phyloP scores from a whole-genome alignment of 2,113 vertebrate genomes.

The Cyphomyrus plagiostoma region DNA sequence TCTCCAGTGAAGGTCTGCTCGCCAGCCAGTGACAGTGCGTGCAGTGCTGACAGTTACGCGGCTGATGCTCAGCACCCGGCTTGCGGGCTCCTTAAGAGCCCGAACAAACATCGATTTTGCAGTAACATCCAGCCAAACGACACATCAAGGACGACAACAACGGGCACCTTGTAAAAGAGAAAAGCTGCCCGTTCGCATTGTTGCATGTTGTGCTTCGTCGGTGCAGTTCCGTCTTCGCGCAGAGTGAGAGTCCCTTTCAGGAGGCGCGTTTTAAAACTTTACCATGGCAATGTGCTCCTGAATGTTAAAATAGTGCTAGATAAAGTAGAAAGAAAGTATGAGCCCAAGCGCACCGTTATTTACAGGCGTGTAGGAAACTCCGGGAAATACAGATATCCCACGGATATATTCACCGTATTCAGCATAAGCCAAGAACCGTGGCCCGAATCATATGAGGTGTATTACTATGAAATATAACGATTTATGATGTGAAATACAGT shows the following conservation, averaged over 20 bases:
- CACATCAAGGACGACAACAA: background rate
- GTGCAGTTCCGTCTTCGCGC: background rate
- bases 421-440: background rate
- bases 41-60: background rate
- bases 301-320: background rate
- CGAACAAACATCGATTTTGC: background rate
- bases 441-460: background rate
- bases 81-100: background rate
- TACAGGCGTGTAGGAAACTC: background rate
- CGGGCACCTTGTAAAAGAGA: background rate
- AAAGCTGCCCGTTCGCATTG: background rate
- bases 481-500: background rate
- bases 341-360: background rate
- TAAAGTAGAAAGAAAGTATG: background rate
- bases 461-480: background rate
- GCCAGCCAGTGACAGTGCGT: background rate
- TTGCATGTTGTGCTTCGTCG: background rate
- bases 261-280: background rate
- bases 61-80: background rate
- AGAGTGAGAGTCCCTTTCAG: background rate
- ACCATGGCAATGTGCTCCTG: background rate
- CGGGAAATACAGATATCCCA: background rate
- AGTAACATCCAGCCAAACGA: background rate
- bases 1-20: background rate
- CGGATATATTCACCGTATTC: background rate